Evolutionary conservation across 2,113 vertebrate species (phyloP).

Genomic region (Semnornis frantzii): DNA sequence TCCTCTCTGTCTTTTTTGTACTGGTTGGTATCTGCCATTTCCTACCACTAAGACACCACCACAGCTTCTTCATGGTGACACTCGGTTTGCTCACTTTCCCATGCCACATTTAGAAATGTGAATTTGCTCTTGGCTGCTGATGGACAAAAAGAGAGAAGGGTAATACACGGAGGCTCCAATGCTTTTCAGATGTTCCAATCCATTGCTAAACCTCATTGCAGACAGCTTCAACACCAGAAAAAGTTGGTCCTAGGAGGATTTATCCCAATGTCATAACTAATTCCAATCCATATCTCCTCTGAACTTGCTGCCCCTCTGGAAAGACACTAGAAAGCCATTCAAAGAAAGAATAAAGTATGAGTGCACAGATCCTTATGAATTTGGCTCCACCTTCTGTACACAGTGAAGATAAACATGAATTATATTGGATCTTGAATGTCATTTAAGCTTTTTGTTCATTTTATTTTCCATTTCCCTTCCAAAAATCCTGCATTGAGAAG

Average conservation of each 20-base stretch:
- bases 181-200: not conserved
- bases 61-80: not conserved
- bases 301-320: not conserved
- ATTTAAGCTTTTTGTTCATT: not conserved
- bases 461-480: not conserved
- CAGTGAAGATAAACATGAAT: conserved; percentile 68
- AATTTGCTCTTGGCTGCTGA: not conserved
- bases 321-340: not conserved
- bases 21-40: not conserved
- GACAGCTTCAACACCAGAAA: not conserved
- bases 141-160: not conserved
- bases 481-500: not conserved
- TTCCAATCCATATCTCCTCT: not conserved
- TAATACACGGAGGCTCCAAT: not conserved
- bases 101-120: not conserved
- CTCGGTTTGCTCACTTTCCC: not conserved
- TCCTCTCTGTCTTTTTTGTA: not conserved
- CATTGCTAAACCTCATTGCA: not conserved
- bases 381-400: conserved; percentile 82
- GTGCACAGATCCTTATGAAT: conserved; percentile 71
- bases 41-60: not conserved
- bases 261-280: not conserved
- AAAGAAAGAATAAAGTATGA: not conserved
- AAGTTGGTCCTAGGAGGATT: not conserved
- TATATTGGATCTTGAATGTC: not conserved